These are phyloP conservation scores for Pycnonotus jocosus DNA, from an alignment of 2,113 vertebrate species.

Conservation along the genomic window DNA sequence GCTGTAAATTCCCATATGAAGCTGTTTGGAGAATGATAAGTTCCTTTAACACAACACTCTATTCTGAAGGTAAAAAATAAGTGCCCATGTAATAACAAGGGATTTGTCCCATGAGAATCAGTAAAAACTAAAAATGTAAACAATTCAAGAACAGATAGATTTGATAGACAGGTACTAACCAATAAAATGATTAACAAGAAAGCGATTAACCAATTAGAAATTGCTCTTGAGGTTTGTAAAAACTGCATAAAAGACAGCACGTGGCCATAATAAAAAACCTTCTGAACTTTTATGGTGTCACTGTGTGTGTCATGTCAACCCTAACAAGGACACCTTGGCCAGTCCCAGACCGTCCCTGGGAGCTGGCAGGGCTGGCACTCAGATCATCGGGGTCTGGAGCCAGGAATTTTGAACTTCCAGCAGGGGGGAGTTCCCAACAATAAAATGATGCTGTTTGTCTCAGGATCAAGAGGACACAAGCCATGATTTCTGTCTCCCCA, in stretches of 20 bases:
- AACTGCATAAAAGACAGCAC: background rate
- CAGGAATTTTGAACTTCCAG: background rate
- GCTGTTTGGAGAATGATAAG: background rate
- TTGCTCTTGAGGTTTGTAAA: background rate
- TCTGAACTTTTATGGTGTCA: too few relatives aligned
- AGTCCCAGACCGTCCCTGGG: background rate
- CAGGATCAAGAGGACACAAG: background rate
- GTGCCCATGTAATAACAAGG: background rate
- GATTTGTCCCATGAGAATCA: background rate
- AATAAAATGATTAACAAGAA: background rate
- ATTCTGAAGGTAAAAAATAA: background rate
- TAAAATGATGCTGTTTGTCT: background rate
- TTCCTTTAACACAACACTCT: background rate
- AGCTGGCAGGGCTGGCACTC: background rate
- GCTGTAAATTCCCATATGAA: background rate
- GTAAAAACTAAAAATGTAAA: background rate
- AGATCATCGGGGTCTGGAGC: background rate
- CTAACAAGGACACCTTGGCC: background rate
- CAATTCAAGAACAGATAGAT: background rate
- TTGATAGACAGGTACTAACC: background rate
- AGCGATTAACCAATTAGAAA: background rate
- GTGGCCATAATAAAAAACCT: too few relatives aligned
- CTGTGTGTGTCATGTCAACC: background rate
- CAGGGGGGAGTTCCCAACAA: background rate
- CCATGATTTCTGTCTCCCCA: background rate